Evolutionary conservation across 2,888 invertebrate genomes (phyloP), one percentile per base, ranked within the genome.

Genomic region (Tigriopus californicus): DNA sequence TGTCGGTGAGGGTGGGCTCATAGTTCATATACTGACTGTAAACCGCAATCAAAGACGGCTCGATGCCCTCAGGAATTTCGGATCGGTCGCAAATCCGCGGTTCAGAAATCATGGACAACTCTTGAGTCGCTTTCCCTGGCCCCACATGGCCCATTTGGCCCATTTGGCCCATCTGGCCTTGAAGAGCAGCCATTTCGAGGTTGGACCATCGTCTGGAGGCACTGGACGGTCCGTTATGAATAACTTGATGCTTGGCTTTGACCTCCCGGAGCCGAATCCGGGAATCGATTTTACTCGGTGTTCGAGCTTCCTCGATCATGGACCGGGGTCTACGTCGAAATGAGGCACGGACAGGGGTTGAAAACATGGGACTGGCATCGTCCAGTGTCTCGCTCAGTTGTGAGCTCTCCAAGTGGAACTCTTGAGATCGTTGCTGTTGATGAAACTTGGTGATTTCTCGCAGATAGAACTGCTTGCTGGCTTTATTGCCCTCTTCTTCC

Each of bases 331-430:
- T 15, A 20, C 22, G 3, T 11, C 56, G 6, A 20, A 56, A 56
- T 15, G 56, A 56, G 20, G 46, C 46, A 13, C 56, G 42, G 8
- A 56, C 56, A 20, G 56, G 56, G 11, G 56, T 56, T 5, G 56
- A 56, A 44, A 56, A 56, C 6, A 52, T 33, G 18, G 52, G 52
- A n/a, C 25, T 52, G 18, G 25, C 52, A 25, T 52, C 52, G 18
- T 25, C 40, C 20, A 40, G 13, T 12, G 20, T 18, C 44, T 42
- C 44, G 5, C 22, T 22, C 15, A 49, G 15, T 12, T 20, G 15
- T 3, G 20, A 20, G 18, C 10, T 18, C 10, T 33, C 44, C 15
- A 20, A 8, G 5, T 20, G 15, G 22, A 49, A 49, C 15, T 22
- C 22, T 49, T 49, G 15, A 12, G 49, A 22, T 22, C 49, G 49